Conservation (phyloP, 2,797 vertebrate species). For the Lepilemur ruficaudatus region DNA sequence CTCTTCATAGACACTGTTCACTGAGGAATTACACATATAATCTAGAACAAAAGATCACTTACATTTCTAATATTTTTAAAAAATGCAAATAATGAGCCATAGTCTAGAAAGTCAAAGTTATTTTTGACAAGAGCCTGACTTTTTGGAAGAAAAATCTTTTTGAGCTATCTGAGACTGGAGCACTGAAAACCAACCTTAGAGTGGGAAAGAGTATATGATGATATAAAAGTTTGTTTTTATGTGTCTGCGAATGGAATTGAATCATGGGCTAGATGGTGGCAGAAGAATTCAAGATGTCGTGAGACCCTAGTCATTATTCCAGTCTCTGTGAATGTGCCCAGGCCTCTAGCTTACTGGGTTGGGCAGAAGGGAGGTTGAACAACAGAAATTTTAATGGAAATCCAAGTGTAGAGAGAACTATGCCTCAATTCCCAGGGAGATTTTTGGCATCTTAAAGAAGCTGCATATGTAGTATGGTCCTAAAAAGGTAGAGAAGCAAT, state of each 20-base stretch:
- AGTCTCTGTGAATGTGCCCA: neutral
- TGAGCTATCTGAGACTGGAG: neutral
- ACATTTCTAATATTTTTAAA: neutral
- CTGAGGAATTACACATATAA: neutral
- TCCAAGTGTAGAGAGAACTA: neutral
- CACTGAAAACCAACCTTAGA: neutral
- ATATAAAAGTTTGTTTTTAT: neutral
- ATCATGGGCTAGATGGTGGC: neutral
- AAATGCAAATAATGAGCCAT: neutral
- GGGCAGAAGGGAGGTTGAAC: neutral
- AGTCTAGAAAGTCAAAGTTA: neutral
- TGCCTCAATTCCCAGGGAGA: neutral
- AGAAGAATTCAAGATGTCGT: neutral
- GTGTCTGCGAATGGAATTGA: neutral
- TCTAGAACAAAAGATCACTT: neutral
- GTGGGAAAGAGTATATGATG: neutral
- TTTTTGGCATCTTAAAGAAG: neutral
- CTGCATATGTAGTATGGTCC: neutral
- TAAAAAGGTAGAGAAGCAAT: neutral
- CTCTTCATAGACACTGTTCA: neutral
- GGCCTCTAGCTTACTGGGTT: neutral
- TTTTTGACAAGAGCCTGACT: neutral
- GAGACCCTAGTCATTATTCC: neutral
- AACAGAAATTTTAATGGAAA: neutral
- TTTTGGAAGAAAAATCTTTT: neutral